Percentiles rank a stretch among this genome's conserved stretches.
Conservation (phyloP, 2,797 vertebrate species). For the Alosa sapidissima region DNA sequence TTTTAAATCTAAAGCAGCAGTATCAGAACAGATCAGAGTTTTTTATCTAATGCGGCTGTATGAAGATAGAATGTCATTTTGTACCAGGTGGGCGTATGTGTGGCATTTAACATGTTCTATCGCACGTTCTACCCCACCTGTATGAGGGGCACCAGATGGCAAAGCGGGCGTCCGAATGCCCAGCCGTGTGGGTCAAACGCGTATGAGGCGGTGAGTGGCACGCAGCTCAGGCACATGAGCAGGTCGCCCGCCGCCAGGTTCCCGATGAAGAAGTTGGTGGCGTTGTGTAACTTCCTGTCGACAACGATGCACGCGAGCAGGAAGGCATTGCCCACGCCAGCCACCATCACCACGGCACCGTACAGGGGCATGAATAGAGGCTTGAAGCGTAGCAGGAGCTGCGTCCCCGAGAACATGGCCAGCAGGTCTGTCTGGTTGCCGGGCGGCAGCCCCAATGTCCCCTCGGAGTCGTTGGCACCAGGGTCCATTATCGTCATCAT, state of each 20-base stretch:
- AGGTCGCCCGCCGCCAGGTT: constrained; percentile 79
- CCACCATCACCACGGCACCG: constrained; percentile 72
- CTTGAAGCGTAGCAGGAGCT: constrained; percentile 73
- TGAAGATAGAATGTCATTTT: too few relatives aligned
- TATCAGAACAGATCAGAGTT: too few relatives aligned
- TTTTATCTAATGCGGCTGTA: too few relatives aligned
- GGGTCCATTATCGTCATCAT: constrained; percentile 52
- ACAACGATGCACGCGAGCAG: constrained; percentile 73
- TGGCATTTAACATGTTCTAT: too few relatives aligned
- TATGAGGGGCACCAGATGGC: constrained; percentile 75
- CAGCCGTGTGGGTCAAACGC: constrained; percentile 77
- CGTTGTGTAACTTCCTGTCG: constrained; percentile 80
- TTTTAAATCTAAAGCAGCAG: too few relatives aligned
- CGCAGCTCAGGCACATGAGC: constrained; percentile 80
- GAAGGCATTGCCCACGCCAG: constrained; percentile 75
- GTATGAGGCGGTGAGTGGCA: constrained; percentile 77
- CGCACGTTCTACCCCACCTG: constrained; percentile 52
- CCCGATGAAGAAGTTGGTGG: constrained; percentile 82
- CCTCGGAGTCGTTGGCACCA: constrained; percentile 47
- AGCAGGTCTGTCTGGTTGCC: constrained; percentile 69
- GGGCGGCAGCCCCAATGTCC: constrained; percentile 39
- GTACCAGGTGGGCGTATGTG: too few relatives aligned
- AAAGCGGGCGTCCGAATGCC: constrained; percentile 75
- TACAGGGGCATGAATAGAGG: constrained; percentile 77
- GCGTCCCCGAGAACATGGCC: constrained; percentile 73